A percentile compares a stretch with the other conserved stretches of the same genome.
phyloP scores from a whole-genome alignment of 1,140 invertebrate species.

The Cyrtorhinus lividipennis region DNA sequence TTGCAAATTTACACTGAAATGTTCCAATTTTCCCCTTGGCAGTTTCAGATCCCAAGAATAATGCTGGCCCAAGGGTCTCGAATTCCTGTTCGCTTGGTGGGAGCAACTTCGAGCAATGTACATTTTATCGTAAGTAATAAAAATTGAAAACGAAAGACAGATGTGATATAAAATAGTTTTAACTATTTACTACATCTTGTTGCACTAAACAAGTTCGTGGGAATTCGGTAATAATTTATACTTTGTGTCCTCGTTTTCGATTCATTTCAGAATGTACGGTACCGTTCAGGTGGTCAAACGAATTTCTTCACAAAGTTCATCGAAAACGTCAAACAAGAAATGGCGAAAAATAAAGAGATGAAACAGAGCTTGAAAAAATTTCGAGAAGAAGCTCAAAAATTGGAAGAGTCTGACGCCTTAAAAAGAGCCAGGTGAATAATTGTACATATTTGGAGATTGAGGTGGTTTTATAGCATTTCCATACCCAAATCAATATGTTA shows the following conservation, averaged over 20 bases:
- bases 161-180: too few species aligned
- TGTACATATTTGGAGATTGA: too few species aligned
- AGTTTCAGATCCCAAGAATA: background rate
- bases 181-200: too few species aligned
- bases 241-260: background rate
- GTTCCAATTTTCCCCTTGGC: too few species aligned
- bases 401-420: slow-evolving; percentile 94
- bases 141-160: too few species aligned
- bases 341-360: slow-evolving; percentile 96
- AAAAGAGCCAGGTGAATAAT: slow-evolving; percentile 51
- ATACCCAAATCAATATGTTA: too few species aligned
- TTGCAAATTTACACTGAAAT: too few species aligned
- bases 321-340: slow-evolving; percentile 86
- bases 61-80: background rate
- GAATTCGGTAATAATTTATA: too few species aligned
- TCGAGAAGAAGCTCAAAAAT: slow-evolving; percentile 85
- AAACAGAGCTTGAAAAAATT: slow-evolving; percentile 96
- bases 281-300: slow-evolving; percentile 26
- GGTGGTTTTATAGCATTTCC: too few species aligned
- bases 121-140: too few species aligned
- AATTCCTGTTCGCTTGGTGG: background rate
- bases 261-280: slow-evolving; percentile 8
- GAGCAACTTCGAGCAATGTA: too few species aligned
- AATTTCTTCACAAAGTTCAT: slow-evolving; percentile 78
- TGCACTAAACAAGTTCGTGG: too few species aligned